Evolutionary conservation across 2,888 invertebrate species (phyloP).

Genomic region (Hydropsyche betteni): DNA sequence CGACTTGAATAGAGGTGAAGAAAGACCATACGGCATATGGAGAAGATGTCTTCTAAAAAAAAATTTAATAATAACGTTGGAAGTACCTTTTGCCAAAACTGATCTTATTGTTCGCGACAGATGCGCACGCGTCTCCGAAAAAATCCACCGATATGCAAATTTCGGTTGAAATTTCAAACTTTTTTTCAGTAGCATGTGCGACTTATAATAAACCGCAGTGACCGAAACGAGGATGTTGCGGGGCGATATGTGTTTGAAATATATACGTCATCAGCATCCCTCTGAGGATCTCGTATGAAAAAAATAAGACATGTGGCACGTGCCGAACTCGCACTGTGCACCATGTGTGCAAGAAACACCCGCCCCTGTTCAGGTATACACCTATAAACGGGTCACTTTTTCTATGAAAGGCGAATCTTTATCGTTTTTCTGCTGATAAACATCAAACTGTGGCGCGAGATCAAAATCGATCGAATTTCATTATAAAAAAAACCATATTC

Average conservation of each 20-base stretch:
- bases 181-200: constrained; percentile 1
- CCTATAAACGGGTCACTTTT: constrained; percentile 13
- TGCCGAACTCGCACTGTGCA: constrained; percentile 41
- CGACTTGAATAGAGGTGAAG: constrained; percentile 1
- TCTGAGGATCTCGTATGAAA: constrained; percentile 41
- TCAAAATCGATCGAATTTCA: not conserved
- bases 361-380: constrained; percentile 17
- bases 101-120: constrained; percentile 12
- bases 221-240: constrained; percentile 24
- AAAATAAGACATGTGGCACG: constrained; percentile 50
- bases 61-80: not conserved
- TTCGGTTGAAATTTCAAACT: not conserved
- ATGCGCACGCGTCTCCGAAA: constrained; percentile 4
- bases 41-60: constrained; percentile 13
- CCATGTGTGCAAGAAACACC: constrained; percentile 20
- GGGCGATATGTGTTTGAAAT: not conserved
- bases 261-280: constrained; percentile 12
- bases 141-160: not conserved
- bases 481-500: too few species aligned
- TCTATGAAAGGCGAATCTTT: constrained; percentile 15
- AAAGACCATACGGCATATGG: constrained; percentile 19
- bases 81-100: constrained; percentile 11
- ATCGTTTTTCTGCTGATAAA: not conserved
- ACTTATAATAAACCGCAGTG: constrained; percentile 22
- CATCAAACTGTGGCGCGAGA: constrained; percentile 10